Conservation (phyloP, 2,888 invertebrate species). For the Meiosimyza platycephala region DNA sequence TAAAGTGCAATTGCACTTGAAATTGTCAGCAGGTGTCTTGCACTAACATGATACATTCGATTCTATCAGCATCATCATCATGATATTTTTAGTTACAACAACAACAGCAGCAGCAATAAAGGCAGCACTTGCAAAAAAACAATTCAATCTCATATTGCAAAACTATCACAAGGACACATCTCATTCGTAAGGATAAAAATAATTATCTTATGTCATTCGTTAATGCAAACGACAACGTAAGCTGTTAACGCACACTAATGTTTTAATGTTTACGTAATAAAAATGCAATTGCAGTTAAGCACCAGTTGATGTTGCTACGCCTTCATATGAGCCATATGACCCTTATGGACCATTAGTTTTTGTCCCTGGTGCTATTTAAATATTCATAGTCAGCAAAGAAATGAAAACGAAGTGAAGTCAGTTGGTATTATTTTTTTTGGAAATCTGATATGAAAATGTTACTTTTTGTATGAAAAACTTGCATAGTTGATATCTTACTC, state of each 20-base stretch:
- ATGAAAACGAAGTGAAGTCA: too few relatives aligned
- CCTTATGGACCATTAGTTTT: not conserved
- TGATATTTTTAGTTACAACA: constrained; percentile 22
- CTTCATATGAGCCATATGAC: constrained; percentile 12
- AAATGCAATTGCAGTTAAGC: constrained; percentile 62
- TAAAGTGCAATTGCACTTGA: constrained; percentile 59
- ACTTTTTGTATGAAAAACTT: too few relatives aligned
- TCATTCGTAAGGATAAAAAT: constrained; percentile 2
- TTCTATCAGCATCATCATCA: too few relatives aligned
- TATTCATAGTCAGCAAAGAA: too few relatives aligned
- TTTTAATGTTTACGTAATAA: constrained; percentile 56
- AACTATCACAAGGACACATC: not conserved
- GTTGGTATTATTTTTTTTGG: too few relatives aligned
- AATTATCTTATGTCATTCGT: constrained; percentile 21
- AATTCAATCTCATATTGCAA: constrained; percentile 36
- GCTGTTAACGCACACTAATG: constrained; percentile 23
- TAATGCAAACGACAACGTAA: not conserved
- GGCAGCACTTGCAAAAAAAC: constrained; percentile 37
- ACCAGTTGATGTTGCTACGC: constrained; percentile 34
- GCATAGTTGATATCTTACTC: too few relatives aligned
- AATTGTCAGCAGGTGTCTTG: constrained; percentile 67
- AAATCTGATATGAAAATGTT: too few relatives aligned
- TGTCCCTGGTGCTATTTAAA: constrained; percentile 32
- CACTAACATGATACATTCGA: constrained; percentile 50
- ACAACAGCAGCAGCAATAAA: constrained; percentile 19